Evolutionary conservation across 2,797 vertebrate species (phyloP), one percentile per base, ranked within the genome.

Genomic region (Ptychobarbus kaznakovi): DNA sequence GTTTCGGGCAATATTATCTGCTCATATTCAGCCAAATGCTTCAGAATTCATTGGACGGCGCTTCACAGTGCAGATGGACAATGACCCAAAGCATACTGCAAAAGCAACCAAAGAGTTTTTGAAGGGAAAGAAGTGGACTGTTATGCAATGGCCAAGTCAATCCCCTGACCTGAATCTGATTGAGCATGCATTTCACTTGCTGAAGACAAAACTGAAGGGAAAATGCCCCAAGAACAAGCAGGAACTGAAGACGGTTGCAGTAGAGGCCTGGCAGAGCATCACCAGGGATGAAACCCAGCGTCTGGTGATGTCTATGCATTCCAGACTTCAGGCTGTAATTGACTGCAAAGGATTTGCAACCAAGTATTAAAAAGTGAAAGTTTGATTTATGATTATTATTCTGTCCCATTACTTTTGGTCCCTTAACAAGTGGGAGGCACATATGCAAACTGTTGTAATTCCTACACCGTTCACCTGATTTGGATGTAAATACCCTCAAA

Each of bases 41-140:
- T 86, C 68, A 83, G 38, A 89, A 88, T 58, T 80, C 69, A 81
- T 84, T 88, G 77, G 84, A 85, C 6, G 38, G 75, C 13, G 28
- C 87, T 90, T 89, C 88, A 90, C 86, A 88, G 81, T 85, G 83
- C 89, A 89, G 83, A 85, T 83, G 86, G 89, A 87, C 86, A 90
- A 90, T 66, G 56, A 84, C 73, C 63, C 15, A 10, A 56, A 79
- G 44, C 35, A 79, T 79, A 58, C 49, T 70, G 46, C 15, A 0
- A 84, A 84, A 58, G 32, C 83, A 44, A 58, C 44, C 61, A 15
- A 46, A 38, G 32, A 32, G 32, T 32, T 32, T 32, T 32, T 32
- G 32, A 32, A 32, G 32, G 32, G 32, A 32, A 32, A 32, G 32
- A 32, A 32, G 3, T 32, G 32, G 32, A 32, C 32, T 32, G 32